Evolutionary conservation across 2,113 vertebrate genomes (phyloP).

Genomic region (Alaudala cheleensis): DNA sequence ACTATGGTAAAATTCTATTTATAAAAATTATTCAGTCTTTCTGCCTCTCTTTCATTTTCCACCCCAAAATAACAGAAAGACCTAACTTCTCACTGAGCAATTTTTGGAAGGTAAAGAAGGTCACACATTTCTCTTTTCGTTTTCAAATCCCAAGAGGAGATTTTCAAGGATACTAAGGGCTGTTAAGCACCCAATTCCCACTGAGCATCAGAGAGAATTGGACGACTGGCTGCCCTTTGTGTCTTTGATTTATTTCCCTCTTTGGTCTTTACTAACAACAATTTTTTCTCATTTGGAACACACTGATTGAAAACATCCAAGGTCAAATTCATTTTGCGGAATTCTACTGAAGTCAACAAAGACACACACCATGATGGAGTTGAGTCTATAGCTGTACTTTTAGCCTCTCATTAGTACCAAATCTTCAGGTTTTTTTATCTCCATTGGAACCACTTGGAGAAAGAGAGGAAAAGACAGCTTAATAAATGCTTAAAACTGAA

Average conservation of each 20-base stretch:
- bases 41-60: background rate
- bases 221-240: constrained; percentile 64
- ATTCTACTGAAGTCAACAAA: constrained; percentile 62
- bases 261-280: constrained; percentile 68
- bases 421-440: background rate
- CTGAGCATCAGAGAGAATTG: constrained; percentile 55
- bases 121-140: constrained; percentile 39
- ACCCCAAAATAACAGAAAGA: constrained; percentile 2
- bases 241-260: constrained; percentile 66
- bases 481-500: background rate
- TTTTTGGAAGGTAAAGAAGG: constrained; percentile 55
- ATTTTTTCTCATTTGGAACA: constrained; percentile 69
- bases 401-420: constrained; percentile 39
- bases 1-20: background rate
- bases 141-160: constrained; percentile 55
- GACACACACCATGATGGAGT: constrained; percentile 38
- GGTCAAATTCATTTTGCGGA: constrained; percentile 58
- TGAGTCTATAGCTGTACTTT: constrained; percentile 31
- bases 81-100: background rate
- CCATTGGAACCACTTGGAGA: background rate
- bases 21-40: background rate
- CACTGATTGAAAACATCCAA: constrained; percentile 66
- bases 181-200: constrained; percentile 68
- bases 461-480: background rate
- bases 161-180: constrained; percentile 64